A percentile compares a stretch with the other conserved stretches of the same genome.
Evolutionary conservation across 2,113 vertebrate genomes (phyloP).

Genomic region (Diphyllodes magnificus): DNA sequence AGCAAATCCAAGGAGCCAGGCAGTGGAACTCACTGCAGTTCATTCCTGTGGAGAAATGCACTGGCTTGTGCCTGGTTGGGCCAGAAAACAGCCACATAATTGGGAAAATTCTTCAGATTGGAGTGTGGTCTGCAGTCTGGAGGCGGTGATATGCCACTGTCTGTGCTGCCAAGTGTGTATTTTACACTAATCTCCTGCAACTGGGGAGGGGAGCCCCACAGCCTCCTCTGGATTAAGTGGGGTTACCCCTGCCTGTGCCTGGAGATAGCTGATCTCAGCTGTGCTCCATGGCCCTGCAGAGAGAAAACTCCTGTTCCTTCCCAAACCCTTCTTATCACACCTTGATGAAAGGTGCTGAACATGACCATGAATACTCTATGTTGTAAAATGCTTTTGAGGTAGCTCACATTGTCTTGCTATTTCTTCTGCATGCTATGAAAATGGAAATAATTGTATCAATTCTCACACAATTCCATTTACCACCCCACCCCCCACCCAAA

Average conservation of each 20-base stretch:
- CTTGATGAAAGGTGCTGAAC: not conserved
- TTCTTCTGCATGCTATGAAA: not conserved
- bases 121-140: not conserved
- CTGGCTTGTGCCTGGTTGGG: not conserved
- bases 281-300: not conserved
- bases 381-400: not conserved
- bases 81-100: not conserved
- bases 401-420: not conserved
- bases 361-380: not conserved
- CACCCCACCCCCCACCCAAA: rapidly evolving
- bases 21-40: not conserved
- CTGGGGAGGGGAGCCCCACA: not conserved
- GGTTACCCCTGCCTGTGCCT: not conserved
- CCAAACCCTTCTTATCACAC: not conserved
- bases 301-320: not conserved
- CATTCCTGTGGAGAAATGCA: not conserved
- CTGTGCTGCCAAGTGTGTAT: not conserved
- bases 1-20: not conserved
- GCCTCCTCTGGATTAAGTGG: not conserved
- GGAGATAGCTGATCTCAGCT: not conserved
- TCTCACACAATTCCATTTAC: not conserved
- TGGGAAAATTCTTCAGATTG: not conserved
- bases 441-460: not conserved
- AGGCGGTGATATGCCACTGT: not conserved
- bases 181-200: not conserved